phyloP scores from a whole-genome alignment of 1,140 invertebrate species.

The Reticulitermes speratus region DNA sequence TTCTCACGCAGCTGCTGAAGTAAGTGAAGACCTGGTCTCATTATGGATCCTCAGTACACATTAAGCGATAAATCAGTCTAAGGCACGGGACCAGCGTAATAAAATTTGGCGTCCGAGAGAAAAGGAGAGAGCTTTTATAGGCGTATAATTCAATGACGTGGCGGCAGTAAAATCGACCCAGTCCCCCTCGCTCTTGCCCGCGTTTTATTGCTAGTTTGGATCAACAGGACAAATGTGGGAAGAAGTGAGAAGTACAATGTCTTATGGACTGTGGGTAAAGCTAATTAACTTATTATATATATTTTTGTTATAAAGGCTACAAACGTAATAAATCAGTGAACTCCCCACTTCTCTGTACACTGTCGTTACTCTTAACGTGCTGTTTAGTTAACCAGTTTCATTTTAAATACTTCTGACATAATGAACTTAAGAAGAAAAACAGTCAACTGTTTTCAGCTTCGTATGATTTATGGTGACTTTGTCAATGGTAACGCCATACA shows the following conservation, averaged over 20 bases:
- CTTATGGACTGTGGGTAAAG: background rate
- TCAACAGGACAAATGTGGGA: slow-evolving; percentile 10
- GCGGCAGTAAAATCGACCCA: background rate
- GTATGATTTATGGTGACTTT: too few relatives aligned
- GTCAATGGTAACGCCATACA: too few relatives aligned
- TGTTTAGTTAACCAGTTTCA: too few relatives aligned
- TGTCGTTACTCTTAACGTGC: too few relatives aligned
- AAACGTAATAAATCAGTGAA: background rate
- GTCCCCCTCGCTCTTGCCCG: background rate
- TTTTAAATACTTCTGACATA: too few relatives aligned
- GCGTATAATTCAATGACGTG: slow-evolving; percentile 3
- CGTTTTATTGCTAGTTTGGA: background rate
- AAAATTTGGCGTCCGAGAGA: slow-evolving; percentile 11
- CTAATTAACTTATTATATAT: background rate
- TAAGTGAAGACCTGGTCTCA: background rate
- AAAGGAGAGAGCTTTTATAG: slow-evolving; percentile 18
- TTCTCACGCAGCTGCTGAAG: background rate
- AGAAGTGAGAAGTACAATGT: background rate
- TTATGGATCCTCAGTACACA: slow-evolving; percentile 18
- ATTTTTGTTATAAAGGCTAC: background rate
- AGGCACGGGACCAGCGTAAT: slow-evolving; percentile 1
- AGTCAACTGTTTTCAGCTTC: too few relatives aligned
- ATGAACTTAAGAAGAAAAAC: too few relatives aligned
- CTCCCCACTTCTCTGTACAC: too few relatives aligned
- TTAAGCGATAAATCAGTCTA: slow-evolving; percentile 6